phyloP scores from a whole-genome alignment of 92 coral and sea anemone genomes.

The Porites divaricata region DNA sequence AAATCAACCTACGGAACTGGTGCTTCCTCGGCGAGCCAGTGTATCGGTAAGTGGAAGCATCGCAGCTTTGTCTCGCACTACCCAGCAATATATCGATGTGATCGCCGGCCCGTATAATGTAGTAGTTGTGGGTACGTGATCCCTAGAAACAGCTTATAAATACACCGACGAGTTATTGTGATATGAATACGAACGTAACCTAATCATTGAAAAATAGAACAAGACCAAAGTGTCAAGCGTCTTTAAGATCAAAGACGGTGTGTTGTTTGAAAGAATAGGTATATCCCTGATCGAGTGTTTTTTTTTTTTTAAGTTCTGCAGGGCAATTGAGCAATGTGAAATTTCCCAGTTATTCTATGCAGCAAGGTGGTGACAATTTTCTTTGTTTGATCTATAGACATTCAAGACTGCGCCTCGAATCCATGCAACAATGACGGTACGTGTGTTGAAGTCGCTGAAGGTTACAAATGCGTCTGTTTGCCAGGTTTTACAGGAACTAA shows the following conservation, averaged over 20 bases:
- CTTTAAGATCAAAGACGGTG: too few species aligned
- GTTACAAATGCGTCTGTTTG: slow-evolving; percentile 79
- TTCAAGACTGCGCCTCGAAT: slow-evolving; percentile 72
- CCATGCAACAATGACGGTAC: slow-evolving; percentile 87
- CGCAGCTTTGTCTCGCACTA: background rate
- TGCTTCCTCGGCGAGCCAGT: slow-evolving; percentile 72
- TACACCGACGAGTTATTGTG: background rate
- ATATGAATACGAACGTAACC: too few species aligned
- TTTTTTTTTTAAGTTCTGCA: too few species aligned
- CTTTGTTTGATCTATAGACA: slow-evolving; percentile 46
- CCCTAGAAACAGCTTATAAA: too few species aligned
- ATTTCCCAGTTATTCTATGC: background rate
- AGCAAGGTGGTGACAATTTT: background rate
- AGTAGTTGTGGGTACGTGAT: too few species aligned
- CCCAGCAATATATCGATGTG: background rate
- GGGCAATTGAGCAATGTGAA: background rate
- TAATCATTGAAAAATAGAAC: too few species aligned
- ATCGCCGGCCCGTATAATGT: too few species aligned
- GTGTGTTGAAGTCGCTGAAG: slow-evolving; percentile 65
- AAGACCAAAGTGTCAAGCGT: too few species aligned
- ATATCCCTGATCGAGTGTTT: too few species aligned
- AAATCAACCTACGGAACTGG: slow-evolving; percentile 86
- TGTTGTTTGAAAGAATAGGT: too few species aligned
- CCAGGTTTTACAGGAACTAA: slow-evolving; percentile 83
- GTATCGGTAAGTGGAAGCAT: slow-evolving; percentile 69